Conservation (phyloP, 2,888 invertebrate species). For the Malthinus seriepunctatus region DNA sequence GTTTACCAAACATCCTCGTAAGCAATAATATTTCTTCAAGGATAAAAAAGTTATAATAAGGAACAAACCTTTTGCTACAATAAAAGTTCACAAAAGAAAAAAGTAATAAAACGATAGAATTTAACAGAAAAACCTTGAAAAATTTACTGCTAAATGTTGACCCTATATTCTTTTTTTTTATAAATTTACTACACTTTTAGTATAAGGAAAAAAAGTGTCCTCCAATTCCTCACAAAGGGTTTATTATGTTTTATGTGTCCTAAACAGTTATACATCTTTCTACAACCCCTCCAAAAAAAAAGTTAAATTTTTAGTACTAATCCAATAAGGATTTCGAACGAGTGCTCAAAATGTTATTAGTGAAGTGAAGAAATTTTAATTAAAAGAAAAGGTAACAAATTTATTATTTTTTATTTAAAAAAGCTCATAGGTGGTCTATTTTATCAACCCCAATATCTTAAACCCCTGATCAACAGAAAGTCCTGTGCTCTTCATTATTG, state of each 20-base stretch:
- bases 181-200: conserved; percentile 35
- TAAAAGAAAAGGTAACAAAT: background rate
- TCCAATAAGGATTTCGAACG: background rate
- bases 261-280: background rate
- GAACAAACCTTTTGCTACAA: conserved; percentile 13
- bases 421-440: conserved; percentile 45
- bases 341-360: no score
- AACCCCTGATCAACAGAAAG: conserved; percentile 44
- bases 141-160: conserved; percentile 28
- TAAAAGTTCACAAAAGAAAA: conserved; percentile 14
- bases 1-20: background rate
- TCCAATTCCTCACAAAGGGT: conserved; percentile 39
- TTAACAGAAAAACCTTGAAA: conserved; percentile 13
- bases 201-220: conserved; percentile 30
- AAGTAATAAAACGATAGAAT: conserved; percentile 26
- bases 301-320: background rate
- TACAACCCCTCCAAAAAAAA: background rate
- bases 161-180: conserved; percentile 36
- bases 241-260: conserved; percentile 28
- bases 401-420: background rate
- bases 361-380: background rate
- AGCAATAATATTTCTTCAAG: conserved; percentile 3
- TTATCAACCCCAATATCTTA: conserved; percentile 41
- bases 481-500: conserved; percentile 52
- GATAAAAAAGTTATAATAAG: conserved; percentile 9